phyloP scores from a whole-genome alignment of 1,140 invertebrate species.

The Pachyrhynchus sulphureomaculatus region DNA sequence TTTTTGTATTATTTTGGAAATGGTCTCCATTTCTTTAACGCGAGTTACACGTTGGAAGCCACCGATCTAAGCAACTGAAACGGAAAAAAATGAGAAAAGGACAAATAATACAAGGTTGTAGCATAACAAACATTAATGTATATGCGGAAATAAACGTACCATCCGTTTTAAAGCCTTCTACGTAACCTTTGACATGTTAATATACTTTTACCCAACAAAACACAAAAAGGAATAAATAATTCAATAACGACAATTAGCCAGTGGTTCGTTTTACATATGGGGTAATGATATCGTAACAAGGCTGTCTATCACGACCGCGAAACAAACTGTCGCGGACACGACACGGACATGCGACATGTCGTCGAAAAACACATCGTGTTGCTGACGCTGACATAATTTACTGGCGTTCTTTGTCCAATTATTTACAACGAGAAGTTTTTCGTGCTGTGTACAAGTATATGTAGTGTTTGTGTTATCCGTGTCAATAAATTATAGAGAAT shows the following conservation, averaged over 20 bases:
- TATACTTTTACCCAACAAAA: not conserved
- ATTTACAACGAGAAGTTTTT: not conserved
- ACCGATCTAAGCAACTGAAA: no score
- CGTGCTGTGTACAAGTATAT: not conserved
- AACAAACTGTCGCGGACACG: slow-evolving; percentile 9
- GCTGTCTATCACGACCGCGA: slow-evolving; percentile 4
- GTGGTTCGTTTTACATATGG: not conserved
- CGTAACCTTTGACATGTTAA: no score
- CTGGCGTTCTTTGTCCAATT: slow-evolving; percentile 8
- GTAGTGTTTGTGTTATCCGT: not conserved
- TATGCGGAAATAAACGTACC: no score
- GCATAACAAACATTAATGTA: no score
- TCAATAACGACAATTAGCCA: slow-evolving; percentile 6
- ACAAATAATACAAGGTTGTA: no score
- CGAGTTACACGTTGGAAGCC: no score
- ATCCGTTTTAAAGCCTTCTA: no score
- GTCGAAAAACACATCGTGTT: slow-evolving; percentile 16
- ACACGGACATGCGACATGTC: slow-evolving; percentile 21
- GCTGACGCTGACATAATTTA: slow-evolving; percentile 9
- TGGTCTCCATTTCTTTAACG: no score
- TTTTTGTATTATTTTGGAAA: no score
- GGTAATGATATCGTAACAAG: slow-evolving; percentile 15
- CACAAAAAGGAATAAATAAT: slow-evolving; percentile 10
- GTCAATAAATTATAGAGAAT: not conserved
- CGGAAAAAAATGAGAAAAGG: no score